These are phyloP conservation scores for Sinohyriopsis cumingii DNA, from an alignment of 2,888 invertebrate species.

Conservation along the genomic window DNA sequence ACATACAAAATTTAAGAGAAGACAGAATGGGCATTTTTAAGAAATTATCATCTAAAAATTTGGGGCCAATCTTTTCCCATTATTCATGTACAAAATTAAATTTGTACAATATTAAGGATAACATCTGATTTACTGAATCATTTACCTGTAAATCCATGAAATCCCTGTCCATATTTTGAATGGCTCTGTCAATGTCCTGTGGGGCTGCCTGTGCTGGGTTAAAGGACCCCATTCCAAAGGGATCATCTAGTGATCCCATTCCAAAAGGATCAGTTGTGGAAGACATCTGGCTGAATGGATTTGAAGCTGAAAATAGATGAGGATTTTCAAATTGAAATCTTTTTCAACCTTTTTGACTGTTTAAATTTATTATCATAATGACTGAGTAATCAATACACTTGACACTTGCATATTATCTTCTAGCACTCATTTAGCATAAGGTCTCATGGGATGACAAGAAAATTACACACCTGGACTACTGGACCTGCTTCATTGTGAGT, in stretches of 20 bases:
- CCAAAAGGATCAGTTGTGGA: background rate
- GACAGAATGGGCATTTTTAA: no score
- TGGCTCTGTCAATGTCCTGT: conserved; percentile 81
- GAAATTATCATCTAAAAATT: no score
- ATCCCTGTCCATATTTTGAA: conserved; percentile 86
- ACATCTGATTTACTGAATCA: background rate
- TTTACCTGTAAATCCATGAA: conserved; percentile 89
- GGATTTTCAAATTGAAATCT: background rate
- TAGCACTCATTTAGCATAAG: no score
- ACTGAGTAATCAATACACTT: no score
- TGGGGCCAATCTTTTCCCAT: no score
- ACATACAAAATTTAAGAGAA: no score
- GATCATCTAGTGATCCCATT: conserved; percentile 75
- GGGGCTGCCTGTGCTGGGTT: conserved; percentile 63
- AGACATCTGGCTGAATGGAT: conserved; percentile 13
- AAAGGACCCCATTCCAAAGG: conserved; percentile 89
- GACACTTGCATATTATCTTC: no score
- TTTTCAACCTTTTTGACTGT: no score
- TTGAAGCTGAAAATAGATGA: background rate
- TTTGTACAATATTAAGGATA: background rate
- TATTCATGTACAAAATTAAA: background rate
- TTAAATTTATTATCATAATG: no score
- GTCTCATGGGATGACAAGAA: no score
- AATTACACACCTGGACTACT: no score
- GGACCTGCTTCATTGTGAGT: no score